phyloP scores from a whole-genome alignment of 2,113 vertebrate species.

The Bos javanicus region DNA sequence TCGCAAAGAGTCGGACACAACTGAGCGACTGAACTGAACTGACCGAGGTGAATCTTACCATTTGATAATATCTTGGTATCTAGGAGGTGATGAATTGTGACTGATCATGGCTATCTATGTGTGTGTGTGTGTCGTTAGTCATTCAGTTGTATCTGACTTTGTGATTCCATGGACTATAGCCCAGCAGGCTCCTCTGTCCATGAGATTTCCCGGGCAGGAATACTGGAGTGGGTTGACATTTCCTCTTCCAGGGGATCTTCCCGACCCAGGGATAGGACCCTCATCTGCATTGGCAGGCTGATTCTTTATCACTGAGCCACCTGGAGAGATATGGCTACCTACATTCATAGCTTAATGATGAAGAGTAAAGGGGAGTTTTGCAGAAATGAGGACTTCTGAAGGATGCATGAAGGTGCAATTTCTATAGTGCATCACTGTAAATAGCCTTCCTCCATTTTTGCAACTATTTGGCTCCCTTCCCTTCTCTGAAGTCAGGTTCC shows the following conservation, averaged over 20 bases:
- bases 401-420: neutral
- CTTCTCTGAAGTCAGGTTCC: neutral
- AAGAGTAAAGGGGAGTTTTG: neutral
- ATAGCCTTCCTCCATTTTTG: neutral
- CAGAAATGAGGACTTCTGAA: constrained; percentile 9
- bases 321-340: neutral
- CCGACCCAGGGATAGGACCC: neutral
- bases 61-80: neutral
- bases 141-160: neutral
- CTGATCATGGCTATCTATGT: neutral
- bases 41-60: neutral
- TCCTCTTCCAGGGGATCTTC: neutral
- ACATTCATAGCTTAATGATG: neutral
- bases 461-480: neutral
- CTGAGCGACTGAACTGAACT: too few relatives aligned
- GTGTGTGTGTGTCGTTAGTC: neutral
- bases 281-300: neutral
- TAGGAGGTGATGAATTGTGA: neutral
- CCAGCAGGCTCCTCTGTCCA: neutral
- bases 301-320: neutral
- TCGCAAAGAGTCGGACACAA: rapidly evolving
- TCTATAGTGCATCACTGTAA: neutral
- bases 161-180: neutral
- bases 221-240: neutral
- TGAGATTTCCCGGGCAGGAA: neutral